Evolutionary conservation across 2,797 vertebrate genomes (phyloP).

Genomic region (Cercopithecus petaurista): DNA sequence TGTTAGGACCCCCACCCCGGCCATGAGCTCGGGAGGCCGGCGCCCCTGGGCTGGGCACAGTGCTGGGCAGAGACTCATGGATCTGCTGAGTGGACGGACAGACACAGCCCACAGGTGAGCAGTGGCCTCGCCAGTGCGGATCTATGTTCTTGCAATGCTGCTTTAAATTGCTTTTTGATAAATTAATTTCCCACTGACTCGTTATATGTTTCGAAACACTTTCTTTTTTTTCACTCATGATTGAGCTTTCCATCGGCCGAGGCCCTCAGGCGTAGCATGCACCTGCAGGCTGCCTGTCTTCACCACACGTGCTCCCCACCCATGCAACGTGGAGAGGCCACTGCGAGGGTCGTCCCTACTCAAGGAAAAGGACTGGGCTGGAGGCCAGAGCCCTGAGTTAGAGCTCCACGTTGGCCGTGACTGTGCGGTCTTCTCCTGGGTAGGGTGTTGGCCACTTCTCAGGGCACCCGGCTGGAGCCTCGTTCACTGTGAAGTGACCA

Average conservation of each 20-base stretch:
- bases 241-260: background rate
- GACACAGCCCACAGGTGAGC: background rate
- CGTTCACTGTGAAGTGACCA: background rate
- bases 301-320: background rate
- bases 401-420: too few species aligned
- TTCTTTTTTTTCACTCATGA: background rate
- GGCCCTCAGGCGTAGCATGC: background rate
- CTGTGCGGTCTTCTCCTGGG: accelerated
- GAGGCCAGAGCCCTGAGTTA: too few species aligned
- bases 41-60: too few species aligned
- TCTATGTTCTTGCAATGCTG: background rate
- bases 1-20: background rate
- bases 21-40: too few species aligned
- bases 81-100: background rate
- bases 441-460: background rate
- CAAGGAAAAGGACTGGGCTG: background rate
- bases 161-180: background rate
- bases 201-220: background rate
- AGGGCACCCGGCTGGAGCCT: background rate
- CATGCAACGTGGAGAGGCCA: background rate
- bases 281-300: too few species aligned
- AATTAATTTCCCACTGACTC: background rate
- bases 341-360: background rate
- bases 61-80: background rate
- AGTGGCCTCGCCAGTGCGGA: background rate